Evolutionary conservation across 2,888 invertebrate species (phyloP).

Genomic region (Ectropis crepuscularia): DNA sequence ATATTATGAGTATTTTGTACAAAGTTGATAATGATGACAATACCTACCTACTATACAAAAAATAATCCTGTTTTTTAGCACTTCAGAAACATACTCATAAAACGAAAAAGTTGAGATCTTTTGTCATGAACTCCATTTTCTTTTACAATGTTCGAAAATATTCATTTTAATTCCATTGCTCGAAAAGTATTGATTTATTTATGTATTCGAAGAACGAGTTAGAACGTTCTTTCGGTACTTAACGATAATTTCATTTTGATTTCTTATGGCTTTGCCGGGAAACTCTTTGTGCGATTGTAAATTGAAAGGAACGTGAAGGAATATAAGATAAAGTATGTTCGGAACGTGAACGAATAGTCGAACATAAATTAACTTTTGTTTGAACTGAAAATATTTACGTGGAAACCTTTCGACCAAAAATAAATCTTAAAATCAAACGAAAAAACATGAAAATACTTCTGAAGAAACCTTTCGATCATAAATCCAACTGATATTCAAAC

Average conservation of each 20-base stretch:
- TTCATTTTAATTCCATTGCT: conserved; percentile 47
- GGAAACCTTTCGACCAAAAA: too few species aligned
- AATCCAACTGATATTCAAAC: too few species aligned
- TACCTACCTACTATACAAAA: too few species aligned
- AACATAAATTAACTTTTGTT: neutral
- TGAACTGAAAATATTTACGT: neutral
- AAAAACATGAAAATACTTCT: too few species aligned
- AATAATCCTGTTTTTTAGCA: too few species aligned
- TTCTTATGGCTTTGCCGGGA: conserved; percentile 33
- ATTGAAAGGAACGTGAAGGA: conserved; percentile 14
- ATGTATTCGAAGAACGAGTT: conserved; percentile 32
- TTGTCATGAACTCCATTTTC: conserved; percentile 7
- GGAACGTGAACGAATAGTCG: neutral
- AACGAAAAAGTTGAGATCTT: too few species aligned
- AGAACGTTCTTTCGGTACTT: conserved; percentile 44
- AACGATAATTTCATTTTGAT: conserved; percentile 47
- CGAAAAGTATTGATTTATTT: conserved; percentile 51
- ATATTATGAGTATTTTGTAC: too few species aligned
- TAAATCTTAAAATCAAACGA: too few species aligned
- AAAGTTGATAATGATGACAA: too few species aligned
- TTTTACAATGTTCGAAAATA: conserved; percentile 26
- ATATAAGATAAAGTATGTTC: neutral
- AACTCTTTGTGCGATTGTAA: conserved; percentile 33
- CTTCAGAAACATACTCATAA: too few species aligned
- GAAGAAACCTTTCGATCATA: too few species aligned